Base-by-base conservation (phyloP, 2,888 invertebrate genomes). In the Drosophila aldrichi region DNA sequence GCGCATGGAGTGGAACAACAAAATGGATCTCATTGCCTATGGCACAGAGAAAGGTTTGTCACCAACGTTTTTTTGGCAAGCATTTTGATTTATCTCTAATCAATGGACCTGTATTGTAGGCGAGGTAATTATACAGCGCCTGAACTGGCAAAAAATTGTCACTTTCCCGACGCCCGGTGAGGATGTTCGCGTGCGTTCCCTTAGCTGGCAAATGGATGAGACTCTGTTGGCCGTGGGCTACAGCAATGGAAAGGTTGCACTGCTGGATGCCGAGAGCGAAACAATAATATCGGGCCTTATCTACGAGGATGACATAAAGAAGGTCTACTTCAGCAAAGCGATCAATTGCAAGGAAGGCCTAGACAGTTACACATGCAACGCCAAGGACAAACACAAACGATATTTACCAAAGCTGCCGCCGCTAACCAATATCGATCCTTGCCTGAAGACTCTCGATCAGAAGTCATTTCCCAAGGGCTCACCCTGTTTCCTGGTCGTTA, bases 191-290 rank as follows among this genome's bases (percentile, higher is more conserved):
- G 97, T 97, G 1, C 95, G 95, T 71, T 96, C 96, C 14, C 94
- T 99, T 90, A 96, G 97, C 57, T 99, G 98, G 98, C 95, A 98
- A 92, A 97, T 98, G 9, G 98, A 99, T 94, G 98, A 98, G 79
- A 98, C 98, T 93, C 95, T 98, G 86, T 91, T 95, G 56, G 95
- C 95, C 0, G 92, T 92, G 14, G 93, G 94, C 6, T 96, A 96
- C 81, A 95, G 94, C 91, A 95, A 94, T 91, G 97, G 96, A 14
- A 94, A 94, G 87, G 94, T 97, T 2, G 94, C 95, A 36, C 94
- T 98, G 51, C 94, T 97, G 46, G 96, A 97, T 91, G 96, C 98
- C 56, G 98, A 98, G 93, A 97, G 97, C 84, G 97, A 97, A 88
- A 96, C 96, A 84, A 94, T 96, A 64, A 94, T 98, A 14, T 96